Evolutionary conservation across 2,113 vertebrate genomes (phyloP), one percentile per base, ranked within the genome.

Genomic region (Sinocyclocheilus grahami): DNA sequence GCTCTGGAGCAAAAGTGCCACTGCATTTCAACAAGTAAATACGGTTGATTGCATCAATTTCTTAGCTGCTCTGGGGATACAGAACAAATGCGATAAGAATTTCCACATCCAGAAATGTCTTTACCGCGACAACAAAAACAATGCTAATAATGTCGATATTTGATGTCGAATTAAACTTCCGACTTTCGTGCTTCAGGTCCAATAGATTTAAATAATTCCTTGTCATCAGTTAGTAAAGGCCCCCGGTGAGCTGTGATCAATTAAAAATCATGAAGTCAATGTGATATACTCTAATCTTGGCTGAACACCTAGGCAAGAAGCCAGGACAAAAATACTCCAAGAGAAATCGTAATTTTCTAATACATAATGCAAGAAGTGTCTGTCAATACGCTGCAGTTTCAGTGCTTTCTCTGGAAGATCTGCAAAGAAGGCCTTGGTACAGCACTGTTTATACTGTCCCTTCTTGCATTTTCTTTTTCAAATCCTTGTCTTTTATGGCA

Each of bases 1-100:
- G 20, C 27, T 71, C 24, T 4, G 46, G 39, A 53, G 46, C 46
- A 89, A 91, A 65, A 88, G 60, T 69, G 84, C 85, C 85, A 89
- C 84, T 63, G 27, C 82, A 81, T 82, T 85, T 87, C 84, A 18
- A 18, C 37, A 85, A 58, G 84, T 83, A 88, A 76, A 84, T 82
- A 22, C 80, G 74, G 69, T 72, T 77, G 53, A 89, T 89, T 88
- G 62, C 80, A 69, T 69, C 63, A 37, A 33, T 24, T 82, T 82
- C 48, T 53, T 3, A 82, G 42, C 22, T 46, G 48, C 55, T 65
- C 67, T 33, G 24, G 10, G 18, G 67, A 81, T n/a, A 2, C 62
- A 18, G 60, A 42, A 46, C 37, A 67, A 63, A 67, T 51, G 12
- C 4, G 24, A 69, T 69, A 51, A 69, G 13, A 82, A 65, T 51